These are phyloP conservation scores for Acanthaster planci DNA, from an alignment of 35 echinoderm and acorn worm species.

Conservation along the genomic window DNA sequence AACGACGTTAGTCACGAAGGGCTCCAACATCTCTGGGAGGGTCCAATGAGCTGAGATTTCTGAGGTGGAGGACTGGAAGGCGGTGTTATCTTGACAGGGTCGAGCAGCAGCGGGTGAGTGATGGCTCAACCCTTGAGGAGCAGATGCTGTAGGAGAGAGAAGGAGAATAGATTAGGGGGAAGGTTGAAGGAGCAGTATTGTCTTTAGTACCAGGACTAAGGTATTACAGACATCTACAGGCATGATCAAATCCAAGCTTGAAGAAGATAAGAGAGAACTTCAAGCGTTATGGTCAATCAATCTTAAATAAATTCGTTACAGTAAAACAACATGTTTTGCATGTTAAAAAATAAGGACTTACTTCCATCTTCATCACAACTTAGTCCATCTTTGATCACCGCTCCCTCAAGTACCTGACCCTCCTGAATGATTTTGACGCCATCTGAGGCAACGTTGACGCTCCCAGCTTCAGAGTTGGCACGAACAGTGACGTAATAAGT, in stretches of 20 bases:
- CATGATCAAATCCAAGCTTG: too few species aligned
- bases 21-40: background rate
- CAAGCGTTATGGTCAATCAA: too few species aligned
- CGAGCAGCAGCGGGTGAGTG: background rate
- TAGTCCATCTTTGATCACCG: constrained; percentile 13
- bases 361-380: background rate
- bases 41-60: constrained; percentile 9
- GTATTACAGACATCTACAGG: too few species aligned
- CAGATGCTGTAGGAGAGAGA: background rate
- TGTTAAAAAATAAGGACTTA: too few species aligned
- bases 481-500: constrained; percentile 5
- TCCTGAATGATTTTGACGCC: background rate
- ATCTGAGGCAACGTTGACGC: constrained; percentile 23
- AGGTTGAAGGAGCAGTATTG: background rate
- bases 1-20: constrained; percentile 19
- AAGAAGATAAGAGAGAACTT: too few species aligned
- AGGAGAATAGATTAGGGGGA: background rate
- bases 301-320: too few species aligned
- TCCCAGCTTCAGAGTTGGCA: background rate
- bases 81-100: constrained; percentile 18
- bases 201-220: too few species aligned
- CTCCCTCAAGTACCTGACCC: background rate
- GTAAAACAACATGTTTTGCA: too few species aligned
- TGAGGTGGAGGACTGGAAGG: constrained; percentile 19
- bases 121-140: background rate